Base-by-base conservation (phyloP, 1,140 invertebrate genomes). In the Hermatobates lingyangjiaoensis region DNA sequence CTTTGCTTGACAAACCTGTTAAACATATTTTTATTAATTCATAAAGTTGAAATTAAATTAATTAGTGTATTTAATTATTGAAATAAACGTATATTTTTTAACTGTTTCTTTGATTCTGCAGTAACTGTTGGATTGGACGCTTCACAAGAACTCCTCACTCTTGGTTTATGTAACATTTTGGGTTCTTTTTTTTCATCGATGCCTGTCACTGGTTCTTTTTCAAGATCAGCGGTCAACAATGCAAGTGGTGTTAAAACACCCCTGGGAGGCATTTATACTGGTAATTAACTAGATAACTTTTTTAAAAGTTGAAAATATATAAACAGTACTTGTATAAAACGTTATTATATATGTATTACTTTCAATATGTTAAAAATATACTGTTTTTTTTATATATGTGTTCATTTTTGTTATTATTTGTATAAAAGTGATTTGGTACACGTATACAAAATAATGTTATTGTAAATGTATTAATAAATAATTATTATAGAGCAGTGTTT, bases 171-270 rank as follows among this genome's bases (percentile, higher is more conserved):
- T 54, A 97, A 96, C 63, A 76, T 95, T 28, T 62, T 89, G 12
- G 90, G 91, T 1, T 84, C 87, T 0, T 94, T 94, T 63, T 81
- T 89, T 15, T 80, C 77, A 14, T 87, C 90, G 0, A 89, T 90
- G 76, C 91, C 92, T 0, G 80, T 94, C 2, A 94, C 91, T 1
- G 92, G 87, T 0, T 89, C 85, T 0, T 89, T 91, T 63, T 87
- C 84, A 3, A 73, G 87, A 53, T 92, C 87, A 49, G 89, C 90
- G 26, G 88, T 97, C 0, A 94, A 94, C 67, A 85, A 93, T 61
- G 86, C 87, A 3, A 90, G 86, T 63, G 90, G 90, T 1, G 90
- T 94, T 0, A 77, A 78, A 56, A 94, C 90, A 0, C 85, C 88
- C 15, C 74, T 90, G 56, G 86, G 87, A 44, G 87, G 89, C 27